These are phyloP conservation scores for Mythimna lalbum DNA, from an alignment of 2,888 invertebrate genomes.

Conservation along the genomic window DNA sequence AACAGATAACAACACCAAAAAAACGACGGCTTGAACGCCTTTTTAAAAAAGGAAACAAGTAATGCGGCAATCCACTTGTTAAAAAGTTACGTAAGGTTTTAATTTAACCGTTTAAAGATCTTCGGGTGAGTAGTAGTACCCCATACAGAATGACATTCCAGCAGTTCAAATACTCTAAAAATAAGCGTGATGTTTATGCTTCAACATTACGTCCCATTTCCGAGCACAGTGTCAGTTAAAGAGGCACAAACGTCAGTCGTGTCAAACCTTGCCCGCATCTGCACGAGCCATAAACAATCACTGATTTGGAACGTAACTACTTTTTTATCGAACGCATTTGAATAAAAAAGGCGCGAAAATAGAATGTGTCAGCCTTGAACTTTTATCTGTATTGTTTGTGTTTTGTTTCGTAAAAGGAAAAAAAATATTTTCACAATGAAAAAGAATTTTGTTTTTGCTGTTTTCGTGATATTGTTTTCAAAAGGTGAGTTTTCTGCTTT, in stretches of 20 bases:
- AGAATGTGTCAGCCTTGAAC: conserved; percentile 75
- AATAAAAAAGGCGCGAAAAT: conserved; percentile 76
- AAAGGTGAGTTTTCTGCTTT: conserved; percentile 67
- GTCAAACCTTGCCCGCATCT: conserved; percentile 70
- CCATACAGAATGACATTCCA: conserved; percentile 71
- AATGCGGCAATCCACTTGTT: conserved; percentile 31
- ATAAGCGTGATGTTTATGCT: conserved; percentile 82
- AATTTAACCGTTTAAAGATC: conserved; percentile 51
- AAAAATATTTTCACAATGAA: conserved; percentile 51
- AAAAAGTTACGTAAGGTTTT: conserved; percentile 56
- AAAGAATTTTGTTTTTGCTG: conserved; percentile 59
- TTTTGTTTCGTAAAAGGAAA: conserved; percentile 61
- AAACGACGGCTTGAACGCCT: conserved; percentile 38
- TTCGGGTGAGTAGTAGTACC: conserved; percentile 50
- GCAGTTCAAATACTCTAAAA: conserved; percentile 77
- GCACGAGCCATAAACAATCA: conserved; percentile 73
- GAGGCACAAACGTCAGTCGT: conserved; percentile 75
- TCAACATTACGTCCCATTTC: conserved; percentile 75
- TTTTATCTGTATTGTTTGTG: conserved; percentile 67
- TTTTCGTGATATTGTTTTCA: conserved; percentile 60
- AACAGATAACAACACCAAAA: conserved; percentile 60
- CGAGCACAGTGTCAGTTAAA: conserved; percentile 74
- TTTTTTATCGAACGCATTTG: conserved; percentile 71
- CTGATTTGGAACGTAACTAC: conserved; percentile 69
- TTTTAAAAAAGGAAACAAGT: conserved; percentile 23